Percentiles rank a stretch among this genome's conserved stretches.
Evolutionary conservation across 1,140 invertebrate genomes (phyloP).

Genomic region (Lepidurus packardi): DNA sequence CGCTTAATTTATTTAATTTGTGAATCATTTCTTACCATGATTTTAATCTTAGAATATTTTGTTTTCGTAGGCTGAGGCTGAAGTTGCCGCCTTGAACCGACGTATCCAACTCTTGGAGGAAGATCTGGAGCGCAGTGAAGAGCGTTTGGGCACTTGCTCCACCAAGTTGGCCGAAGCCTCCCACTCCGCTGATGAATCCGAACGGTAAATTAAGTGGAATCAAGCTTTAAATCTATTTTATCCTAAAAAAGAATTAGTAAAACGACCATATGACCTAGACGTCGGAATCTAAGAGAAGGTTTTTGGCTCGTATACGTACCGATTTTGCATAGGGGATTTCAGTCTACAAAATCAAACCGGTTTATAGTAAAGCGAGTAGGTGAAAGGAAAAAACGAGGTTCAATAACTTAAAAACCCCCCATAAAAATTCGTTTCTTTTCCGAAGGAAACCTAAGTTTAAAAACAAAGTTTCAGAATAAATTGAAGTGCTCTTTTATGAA

Average conservation of each 20-base stretch:
- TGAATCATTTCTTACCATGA: too few species aligned
- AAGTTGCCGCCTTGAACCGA: constrained; percentile 95
- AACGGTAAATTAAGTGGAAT: constrained; percentile 68
- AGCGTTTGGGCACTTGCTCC: constrained; percentile 91
- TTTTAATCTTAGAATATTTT: background rate
- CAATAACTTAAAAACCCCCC: background rate
- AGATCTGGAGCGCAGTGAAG: constrained; percentile 96
- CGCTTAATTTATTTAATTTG: background rate
- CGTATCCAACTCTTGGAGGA: constrained; percentile 98
- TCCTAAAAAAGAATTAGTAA: background rate
- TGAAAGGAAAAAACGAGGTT: background rate
- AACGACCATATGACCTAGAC: background rate
- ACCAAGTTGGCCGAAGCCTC: constrained; percentile 97
- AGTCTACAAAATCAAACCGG: background rate
- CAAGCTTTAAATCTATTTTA: background rate
- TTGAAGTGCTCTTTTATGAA: background rate
- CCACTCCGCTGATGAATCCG: constrained; percentile 97
- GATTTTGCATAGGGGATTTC: constrained; percentile 1
- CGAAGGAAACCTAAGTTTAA: too few species aligned
- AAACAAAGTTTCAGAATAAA: background rate
- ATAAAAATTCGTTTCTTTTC: background rate
- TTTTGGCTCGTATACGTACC: constrained; percentile 15
- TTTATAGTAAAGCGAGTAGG: background rate
- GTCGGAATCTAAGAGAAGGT: constrained; percentile 23
- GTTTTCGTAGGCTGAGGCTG: constrained; percentile 83